phyloP scores from a whole-genome alignment of 2,113 vertebrate genomes.

The Salvator merianae region DNA sequence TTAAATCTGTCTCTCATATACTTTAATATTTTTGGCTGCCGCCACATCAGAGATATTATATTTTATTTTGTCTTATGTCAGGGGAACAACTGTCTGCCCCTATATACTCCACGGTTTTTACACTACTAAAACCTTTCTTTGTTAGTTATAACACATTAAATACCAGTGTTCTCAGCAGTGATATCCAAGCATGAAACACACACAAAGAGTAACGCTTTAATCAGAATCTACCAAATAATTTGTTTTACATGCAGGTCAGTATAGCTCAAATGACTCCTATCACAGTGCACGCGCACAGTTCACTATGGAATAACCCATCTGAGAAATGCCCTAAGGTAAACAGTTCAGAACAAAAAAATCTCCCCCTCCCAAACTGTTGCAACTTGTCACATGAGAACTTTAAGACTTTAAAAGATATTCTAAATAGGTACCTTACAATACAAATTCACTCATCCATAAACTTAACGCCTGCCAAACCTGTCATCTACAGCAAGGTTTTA shows the following conservation, averaged over 20 bases:
- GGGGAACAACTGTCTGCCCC: too few relatives aligned
- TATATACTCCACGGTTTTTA: not conserved
- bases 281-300: not conserved
- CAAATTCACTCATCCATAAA: not conserved
- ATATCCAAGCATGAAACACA: not conserved
- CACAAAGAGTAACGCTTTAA: not conserved
- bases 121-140: not conserved
- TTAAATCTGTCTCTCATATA: not conserved
- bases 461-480: not conserved
- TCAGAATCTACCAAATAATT: not conserved
- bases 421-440: not conserved
- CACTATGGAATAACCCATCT: not conserved
- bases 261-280: not conserved
- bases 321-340: not conserved
- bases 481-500: not conserved
- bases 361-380: not conserved
- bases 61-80: not conserved
- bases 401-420: slow-evolving; percentile 11
- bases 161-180: not conserved
- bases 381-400: not conserved
- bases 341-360: not conserved
- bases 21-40: too few relatives aligned
- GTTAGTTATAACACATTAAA: not conserved
- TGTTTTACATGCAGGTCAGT: not conserved
- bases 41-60: not conserved